A percentile compares a stretch with the other conserved stretches of the same genome.
Conservation (phyloP, 2,888 invertebrate species). For the Perithous albicinctus region DNA sequence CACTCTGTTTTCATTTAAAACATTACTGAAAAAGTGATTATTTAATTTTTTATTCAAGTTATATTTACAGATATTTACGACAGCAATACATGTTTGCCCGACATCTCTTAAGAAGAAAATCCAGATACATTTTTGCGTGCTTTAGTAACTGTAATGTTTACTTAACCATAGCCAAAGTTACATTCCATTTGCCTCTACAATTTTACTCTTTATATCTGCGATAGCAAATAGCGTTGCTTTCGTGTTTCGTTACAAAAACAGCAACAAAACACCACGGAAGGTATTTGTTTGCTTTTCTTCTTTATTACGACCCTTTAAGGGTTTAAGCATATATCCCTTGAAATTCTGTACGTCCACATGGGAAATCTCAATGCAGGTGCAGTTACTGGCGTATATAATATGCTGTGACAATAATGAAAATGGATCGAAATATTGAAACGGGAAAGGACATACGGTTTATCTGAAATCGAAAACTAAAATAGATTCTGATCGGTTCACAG, state of each 20-base stretch:
- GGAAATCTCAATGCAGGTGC: neutral
- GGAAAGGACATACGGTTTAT: slow-evolving; percentile 69
- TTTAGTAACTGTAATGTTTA: too few relatives aligned
- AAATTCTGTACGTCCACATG: neutral
- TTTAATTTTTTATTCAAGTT: neutral
- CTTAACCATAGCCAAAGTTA: too few relatives aligned
- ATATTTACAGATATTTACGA: neutral
- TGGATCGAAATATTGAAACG: slow-evolving; percentile 57
- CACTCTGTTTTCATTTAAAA: neutral
- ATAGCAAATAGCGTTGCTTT: too few relatives aligned
- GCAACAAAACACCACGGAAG: too few relatives aligned
- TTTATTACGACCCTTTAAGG: neutral
- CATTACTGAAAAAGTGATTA: neutral
- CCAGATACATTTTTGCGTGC: too few relatives aligned
- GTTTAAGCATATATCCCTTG: neutral
- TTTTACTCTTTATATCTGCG: too few relatives aligned
- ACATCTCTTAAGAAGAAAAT: too few relatives aligned
- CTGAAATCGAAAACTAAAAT: slow-evolving; percentile 73
- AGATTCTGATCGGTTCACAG: slow-evolving; percentile 72
- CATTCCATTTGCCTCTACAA: too few relatives aligned
- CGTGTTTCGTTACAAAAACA: too few relatives aligned
- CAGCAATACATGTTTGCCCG: too few relatives aligned
- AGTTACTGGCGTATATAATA: neutral
- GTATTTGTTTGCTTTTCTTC: too few relatives aligned
- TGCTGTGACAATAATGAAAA: slow-evolving; percentile 5